Evolutionary conservation across 2,113 vertebrate species (phyloP), one percentile per base, ranked within the genome.

Genomic region (Scomber japonicus): DNA sequence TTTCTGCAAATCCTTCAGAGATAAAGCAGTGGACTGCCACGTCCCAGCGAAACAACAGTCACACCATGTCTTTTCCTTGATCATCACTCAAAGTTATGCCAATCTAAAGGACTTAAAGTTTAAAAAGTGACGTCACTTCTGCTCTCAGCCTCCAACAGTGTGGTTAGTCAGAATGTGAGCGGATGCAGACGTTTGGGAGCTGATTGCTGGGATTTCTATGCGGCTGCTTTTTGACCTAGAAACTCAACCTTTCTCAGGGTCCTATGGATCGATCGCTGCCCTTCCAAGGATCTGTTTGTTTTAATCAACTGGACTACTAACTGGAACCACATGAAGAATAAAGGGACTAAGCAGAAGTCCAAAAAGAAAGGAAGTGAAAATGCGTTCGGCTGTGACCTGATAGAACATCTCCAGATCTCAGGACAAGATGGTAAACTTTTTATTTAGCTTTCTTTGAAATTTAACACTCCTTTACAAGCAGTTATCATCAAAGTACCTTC

Each of bases 271-370:
- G 51, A 89, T 92, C 59, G 70, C 75, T 16, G 77, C 13, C 61
- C 72, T 85, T 63, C 75, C 80, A 71, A 68, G 83, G 81, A 88
- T 77, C 82, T 17, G 83, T 91, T 90, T 80, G 40, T 87, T 87
- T 85, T 78, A 71, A 90, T 85, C 78, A 50, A 57, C 83, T 86
- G 92, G 92, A 94, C 88, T 19, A 88, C 50, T 90, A 88, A 94
- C 82, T 85, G 93, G 92, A 92, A 84, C 91, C 97, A 97, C 96
- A 99, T 99, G 98, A 99, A 98, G 98, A 99, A 99, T 96, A 99
- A 99, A 96, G 96, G 96, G 90, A 96, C 96, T 75, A 99, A 99
- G 94, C 96, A 96, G 95, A 99, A 97, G 94, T 92, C 95, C 90
- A 98, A 97, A 94, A 97, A 97, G 93, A 99, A 97, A 95, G 97